Evolutionary conservation across 92 coral and sea anemone genomes (phyloP).

Genomic region (Epizoanthus fatuus): DNA sequence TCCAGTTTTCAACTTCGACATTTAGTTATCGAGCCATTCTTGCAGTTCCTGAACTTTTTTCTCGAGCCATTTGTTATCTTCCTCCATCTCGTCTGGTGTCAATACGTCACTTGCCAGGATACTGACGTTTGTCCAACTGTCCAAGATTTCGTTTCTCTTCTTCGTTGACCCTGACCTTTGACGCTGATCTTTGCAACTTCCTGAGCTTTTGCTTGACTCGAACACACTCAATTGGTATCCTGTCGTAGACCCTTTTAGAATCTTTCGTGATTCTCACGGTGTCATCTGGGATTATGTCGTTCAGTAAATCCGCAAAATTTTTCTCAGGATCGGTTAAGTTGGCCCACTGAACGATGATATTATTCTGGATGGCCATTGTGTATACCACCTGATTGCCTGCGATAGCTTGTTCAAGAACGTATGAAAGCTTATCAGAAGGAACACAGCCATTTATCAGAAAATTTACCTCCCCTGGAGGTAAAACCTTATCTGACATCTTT

Average conservation of each 20-base stretch:
- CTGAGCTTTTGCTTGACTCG: constrained; percentile 7
- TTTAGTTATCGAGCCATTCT: constrained; percentile 45
- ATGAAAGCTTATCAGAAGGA: constrained; percentile 4
- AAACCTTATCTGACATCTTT: constrained; percentile 3
- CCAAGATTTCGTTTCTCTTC: constrained; percentile 7
- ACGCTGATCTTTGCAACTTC: constrained; percentile 29
- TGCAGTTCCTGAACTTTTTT: constrained; percentile 37
- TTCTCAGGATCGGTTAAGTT: constrained; percentile 6
- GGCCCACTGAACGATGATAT: constrained; percentile 35
- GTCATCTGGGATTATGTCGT: constrained; percentile 45
- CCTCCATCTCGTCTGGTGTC: constrained; percentile 34
- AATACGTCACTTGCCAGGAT: constrained; percentile 56
- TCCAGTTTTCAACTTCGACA: constrained; percentile 59
- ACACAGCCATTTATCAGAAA: constrained; percentile 49
- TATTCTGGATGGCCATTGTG: constrained; percentile 39
- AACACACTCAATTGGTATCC: constrained; percentile 27
- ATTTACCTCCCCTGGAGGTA: neutral
- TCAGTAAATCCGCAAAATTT: constrained; percentile 39
- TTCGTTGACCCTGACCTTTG: constrained; percentile 41
- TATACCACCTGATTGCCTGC: constrained; percentile 42
- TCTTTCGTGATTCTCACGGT: constrained; percentile 43
- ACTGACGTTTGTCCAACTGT: constrained; percentile 42
- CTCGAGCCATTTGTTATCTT: constrained; percentile 15
- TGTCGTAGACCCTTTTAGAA: constrained; percentile 31
- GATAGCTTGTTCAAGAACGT: constrained; percentile 36